Evolutionary conservation across 2,113 vertebrate genomes (phyloP), one percentile per base, ranked within the genome.

Genomic region (Quiscalus mexicanus): DNA sequence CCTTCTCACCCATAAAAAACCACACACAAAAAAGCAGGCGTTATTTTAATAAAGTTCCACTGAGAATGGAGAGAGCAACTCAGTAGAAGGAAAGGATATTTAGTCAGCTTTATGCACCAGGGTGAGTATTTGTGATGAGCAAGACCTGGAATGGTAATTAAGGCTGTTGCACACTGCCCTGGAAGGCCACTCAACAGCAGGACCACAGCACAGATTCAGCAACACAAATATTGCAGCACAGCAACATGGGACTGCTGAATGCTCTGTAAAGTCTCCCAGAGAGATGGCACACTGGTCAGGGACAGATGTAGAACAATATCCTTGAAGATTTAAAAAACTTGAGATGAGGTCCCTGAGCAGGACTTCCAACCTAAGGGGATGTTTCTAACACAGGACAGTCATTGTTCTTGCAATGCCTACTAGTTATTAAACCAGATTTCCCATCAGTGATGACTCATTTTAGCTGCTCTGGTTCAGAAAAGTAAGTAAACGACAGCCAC

Each of bases 1-100:
- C 23, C 47, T 83, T 45, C 52, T 44, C 53, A 63, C 15, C 9
- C 7, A 1, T 33, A 39, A 0, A 52, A 81, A 95, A 85, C 20
- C 14, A 60, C 0, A 1, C 0, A 23, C 28, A 47, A 52, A 52
- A 42, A 7, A 3, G 1, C 17, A 14, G 45, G 22, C 11, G 60
- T 27, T 19, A 52, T 60, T 52, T 35, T 49, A 74, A 74, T 45
- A 77, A 82, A 70, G 50, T 35, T 41, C n/a, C n/a, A 69, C 56
- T 49, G n/a, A 65, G 42, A 65, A 49, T 45, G 78, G 17, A 17
- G 12, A 80, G 31, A 73, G n/a, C 18, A 91, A n/a, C 35, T 76
- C 18, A 42, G 49, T 2, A 44, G 30, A 37, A 88, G 25, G 24
- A 42, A 35, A 90, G 47, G 44, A 11, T 39, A 86, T 71, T 79